Base-by-base conservation (phyloP, 2,113 vertebrate genomes). In the Dissostichus mawsoni region DNA sequence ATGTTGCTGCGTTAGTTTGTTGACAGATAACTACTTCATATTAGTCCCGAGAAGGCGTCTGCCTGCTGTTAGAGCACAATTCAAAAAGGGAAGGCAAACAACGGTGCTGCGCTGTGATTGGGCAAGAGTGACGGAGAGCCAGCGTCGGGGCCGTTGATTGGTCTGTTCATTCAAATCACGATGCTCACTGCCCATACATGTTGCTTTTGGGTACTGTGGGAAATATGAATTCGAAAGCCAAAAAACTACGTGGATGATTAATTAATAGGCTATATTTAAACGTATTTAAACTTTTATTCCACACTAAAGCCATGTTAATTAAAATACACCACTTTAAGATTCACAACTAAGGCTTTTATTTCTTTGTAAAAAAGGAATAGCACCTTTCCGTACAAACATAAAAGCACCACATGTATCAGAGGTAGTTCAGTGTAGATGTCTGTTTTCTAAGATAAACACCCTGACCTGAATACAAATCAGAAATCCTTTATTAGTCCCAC, bases 41-140 rank as follows among this genome's bases (percentile, higher is more conserved):
- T 57, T 44, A 11, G 2, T 12, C 8, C 44, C 23, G 10, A 18
- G 53, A 18, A 11, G 55, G 1, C 20, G 12, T 64, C 66, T n/a
- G 58, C 17, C 36, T 52, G 25, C 74, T 70, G 72, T 59, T 58
- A 3, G 5, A 57, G 67, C 81, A 74, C 84, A 92, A 92, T 96
- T 96, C 95, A 95, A 96, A 96, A 93, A 87, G 88, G 36, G 14
- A 74, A 61, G 69, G 83, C 92, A 57, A 90, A 91, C 82, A 82
- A 68, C 73, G 41, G 17, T 0, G 44, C 47, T 4, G 55, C 57
- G 58, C 47, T 52, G 63, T 91, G 81, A 95, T 96, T 95, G 95
- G 95, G 6, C 80, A 48, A 74, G 14, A 55, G 16, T 1, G 41
- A 63, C 33, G 18, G 33, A 57, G 58, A 23, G 36, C 23, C 29